These are phyloP conservation scores for Valencia hispanica DNA, from an alignment of 2,797 vertebrate genomes.

Conservation along the genomic window DNA sequence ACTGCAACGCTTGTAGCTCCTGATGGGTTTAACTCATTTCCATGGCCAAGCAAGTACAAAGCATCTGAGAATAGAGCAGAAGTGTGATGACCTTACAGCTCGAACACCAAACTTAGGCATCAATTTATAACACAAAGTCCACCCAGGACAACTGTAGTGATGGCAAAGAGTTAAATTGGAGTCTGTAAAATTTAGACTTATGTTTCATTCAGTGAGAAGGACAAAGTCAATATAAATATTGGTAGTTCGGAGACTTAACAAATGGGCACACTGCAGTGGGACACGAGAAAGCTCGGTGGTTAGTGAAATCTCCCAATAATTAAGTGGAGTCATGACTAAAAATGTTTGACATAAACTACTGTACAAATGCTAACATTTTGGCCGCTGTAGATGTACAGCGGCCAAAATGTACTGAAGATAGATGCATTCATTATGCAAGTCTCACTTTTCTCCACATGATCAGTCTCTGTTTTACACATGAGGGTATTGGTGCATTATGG, in stretches of 20 bases:
- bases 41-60: neutral
- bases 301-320: no score
- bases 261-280: neutral
- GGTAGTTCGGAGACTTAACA: neutral
- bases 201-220: neutral
- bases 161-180: neutral
- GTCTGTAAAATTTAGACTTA: neutral
- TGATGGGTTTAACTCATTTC: neutral
- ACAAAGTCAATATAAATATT: neutral
- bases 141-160: neutral
- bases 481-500: no score
- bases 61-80: neutral
- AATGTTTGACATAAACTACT: no score
- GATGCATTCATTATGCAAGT: neutral
- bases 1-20: neutral
- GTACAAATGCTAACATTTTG: neutral
- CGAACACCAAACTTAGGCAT: neutral
- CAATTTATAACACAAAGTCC: neutral
- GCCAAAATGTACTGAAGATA: no score
- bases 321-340: no score
- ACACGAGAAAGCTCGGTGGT: no score
- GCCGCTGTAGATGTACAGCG: no score
- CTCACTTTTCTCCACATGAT: neutral
- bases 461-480: neutral
- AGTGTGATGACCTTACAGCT: neutral